Evolutionary conservation across 2,797 vertebrate species (phyloP).

Genomic region (Falco columbarius): DNA sequence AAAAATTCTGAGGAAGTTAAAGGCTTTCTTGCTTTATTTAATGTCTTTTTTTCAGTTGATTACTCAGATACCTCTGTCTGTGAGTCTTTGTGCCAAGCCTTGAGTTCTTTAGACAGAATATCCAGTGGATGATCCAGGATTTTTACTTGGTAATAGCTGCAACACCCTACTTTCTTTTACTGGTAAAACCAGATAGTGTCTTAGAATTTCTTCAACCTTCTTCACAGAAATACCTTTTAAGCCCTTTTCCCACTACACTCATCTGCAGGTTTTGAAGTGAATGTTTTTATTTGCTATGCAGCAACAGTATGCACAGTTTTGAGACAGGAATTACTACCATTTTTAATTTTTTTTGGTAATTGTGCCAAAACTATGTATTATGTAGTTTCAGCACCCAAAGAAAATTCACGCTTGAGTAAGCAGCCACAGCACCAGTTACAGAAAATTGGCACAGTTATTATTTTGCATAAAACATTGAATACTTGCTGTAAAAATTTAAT

Average conservation of each 20-base stretch:
- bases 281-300: not conserved
- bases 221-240: not conserved
- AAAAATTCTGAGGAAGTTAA: not conserved
- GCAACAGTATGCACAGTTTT: not conserved
- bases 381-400: not conserved
- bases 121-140: not conserved
- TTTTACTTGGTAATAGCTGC: not conserved
- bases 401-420: not conserved
- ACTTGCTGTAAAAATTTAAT: not conserved
- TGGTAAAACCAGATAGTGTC: not conserved
- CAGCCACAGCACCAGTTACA: not conserved
- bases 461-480: not conserved
- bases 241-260: not conserved
- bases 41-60: not conserved
- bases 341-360: not conserved
- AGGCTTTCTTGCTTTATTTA: not conserved
- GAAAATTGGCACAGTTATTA: not conserved
- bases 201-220: not conserved
- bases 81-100: not conserved
- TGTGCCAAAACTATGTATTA: not conserved
- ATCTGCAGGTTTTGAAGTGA: not conserved
- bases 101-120: not conserved
- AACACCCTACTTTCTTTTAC: not conserved
- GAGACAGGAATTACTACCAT: accelerated
- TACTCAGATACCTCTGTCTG: not conserved